Percentiles rank a stretch among this genome's conserved stretches.
These are phyloP conservation scores for Pampusana beccarii DNA, from an alignment of 2,113 vertebrate species.

Conservation along the genomic window DNA sequence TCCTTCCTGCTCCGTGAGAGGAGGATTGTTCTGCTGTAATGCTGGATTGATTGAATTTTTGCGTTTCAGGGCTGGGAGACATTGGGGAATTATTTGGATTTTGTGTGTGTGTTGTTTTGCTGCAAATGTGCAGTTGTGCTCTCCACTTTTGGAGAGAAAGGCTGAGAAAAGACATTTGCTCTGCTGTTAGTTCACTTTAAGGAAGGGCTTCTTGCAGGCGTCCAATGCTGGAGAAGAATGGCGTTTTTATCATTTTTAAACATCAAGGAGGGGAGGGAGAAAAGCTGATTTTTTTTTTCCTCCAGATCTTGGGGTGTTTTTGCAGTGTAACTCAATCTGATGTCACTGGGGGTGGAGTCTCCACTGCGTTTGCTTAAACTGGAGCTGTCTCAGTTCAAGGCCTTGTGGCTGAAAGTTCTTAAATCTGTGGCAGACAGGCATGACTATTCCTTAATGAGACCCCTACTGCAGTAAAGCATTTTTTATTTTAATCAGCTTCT, in stretches of 20 bases:
- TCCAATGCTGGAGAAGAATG: not conserved
- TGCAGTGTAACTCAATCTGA: constrained; percentile 67
- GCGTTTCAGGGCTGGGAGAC: not conserved
- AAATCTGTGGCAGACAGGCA: constrained; percentile 64
- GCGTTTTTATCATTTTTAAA: constrained; percentile 37
- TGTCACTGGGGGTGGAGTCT: constrained; percentile 72
- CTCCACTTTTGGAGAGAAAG: not conserved
- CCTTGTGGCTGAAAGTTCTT: constrained; percentile 69
- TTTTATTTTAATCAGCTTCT: constrained; percentile 66
- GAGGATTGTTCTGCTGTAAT: not conserved
- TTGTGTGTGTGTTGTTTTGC: not conserved
- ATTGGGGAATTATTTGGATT: not conserved
- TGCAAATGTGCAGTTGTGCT: not conserved
- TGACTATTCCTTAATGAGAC: constrained; percentile 66
- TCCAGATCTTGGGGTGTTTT: constrained; percentile 54
- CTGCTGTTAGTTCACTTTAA: not conserved
- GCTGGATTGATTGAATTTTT: not conserved
- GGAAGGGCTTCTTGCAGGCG: not conserved
- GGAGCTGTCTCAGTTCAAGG: constrained; percentile 67
- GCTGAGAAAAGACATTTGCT: not conserved
- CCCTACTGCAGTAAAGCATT: constrained; percentile 44
- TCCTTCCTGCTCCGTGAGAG: not conserved
- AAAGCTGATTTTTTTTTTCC: not conserved
- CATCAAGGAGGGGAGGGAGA: constrained; percentile 18
- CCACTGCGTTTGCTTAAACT: constrained; percentile 46